phyloP scores from a whole-genome alignment of 2,797 vertebrate species.

The Sylvilagus floridanus region DNA sequence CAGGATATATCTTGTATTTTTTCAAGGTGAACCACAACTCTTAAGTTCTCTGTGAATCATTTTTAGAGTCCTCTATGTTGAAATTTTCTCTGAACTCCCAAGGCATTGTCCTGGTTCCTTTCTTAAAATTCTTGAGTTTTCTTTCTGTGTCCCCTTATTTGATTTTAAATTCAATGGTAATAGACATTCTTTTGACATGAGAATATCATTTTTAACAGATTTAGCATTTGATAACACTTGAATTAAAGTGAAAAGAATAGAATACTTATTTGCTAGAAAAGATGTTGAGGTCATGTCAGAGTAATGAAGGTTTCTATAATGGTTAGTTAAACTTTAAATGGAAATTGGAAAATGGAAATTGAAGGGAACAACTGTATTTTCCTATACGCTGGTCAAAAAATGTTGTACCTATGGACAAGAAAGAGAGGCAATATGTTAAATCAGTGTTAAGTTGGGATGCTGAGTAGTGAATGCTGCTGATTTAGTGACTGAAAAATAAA shows the following conservation, averaged over 20 bases:
- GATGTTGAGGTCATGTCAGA: neutral
- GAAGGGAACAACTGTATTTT: neutral
- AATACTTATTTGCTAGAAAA: neutral
- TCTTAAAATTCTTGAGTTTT: neutral
- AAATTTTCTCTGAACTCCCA: neutral
- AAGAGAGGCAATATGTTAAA: neutral
- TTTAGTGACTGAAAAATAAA: neutral
- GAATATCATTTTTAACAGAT: neutral
- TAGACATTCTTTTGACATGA: neutral
- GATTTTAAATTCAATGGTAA: neutral
- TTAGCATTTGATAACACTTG: neutral
- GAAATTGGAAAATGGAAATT: neutral
- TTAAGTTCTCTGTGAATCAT: neutral
- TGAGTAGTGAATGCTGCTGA: neutral
- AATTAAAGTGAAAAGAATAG: neutral
- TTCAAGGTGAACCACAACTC: neutral
- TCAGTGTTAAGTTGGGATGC: neutral
- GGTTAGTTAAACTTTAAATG: conserved; percentile 53
- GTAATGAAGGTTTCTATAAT: neutral
- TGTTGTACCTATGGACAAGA: neutral
- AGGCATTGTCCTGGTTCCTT: neutral
- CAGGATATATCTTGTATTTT: neutral
- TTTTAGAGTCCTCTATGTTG: neutral
- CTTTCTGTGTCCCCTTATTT: neutral
- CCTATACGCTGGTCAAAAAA: neutral